Conservation (phyloP, 2,113 vertebrate species). For the Callocephalon fimbriatum region DNA sequence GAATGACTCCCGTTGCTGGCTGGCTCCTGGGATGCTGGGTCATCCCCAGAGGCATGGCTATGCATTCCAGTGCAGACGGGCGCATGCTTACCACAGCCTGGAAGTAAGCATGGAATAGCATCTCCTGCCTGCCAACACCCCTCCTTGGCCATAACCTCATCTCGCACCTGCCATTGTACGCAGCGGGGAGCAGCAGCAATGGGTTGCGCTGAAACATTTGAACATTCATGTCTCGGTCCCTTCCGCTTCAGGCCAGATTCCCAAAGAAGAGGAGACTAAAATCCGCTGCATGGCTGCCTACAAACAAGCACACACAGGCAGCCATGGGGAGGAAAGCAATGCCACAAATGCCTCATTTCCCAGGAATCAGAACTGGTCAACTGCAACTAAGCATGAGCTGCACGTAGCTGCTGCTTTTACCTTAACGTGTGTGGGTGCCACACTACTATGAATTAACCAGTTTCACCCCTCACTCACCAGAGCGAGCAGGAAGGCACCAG, state of each 20-base stretch:
- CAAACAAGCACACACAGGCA: not conserved
- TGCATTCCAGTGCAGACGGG: rapidly evolving
- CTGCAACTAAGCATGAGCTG: not conserved
- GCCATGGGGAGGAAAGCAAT: rapidly evolving
- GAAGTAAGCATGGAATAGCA: not conserved
- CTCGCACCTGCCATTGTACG: not conserved
- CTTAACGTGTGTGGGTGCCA: not conserved
- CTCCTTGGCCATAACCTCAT: rapidly evolving
- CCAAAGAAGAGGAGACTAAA: rapidly evolving
- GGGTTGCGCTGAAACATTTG: rapidly evolving
- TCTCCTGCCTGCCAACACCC: not conserved
- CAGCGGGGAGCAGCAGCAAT: not conserved
- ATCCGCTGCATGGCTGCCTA: rapidly evolving
- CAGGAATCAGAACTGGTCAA: not conserved
- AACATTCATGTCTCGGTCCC: rapidly evolving
- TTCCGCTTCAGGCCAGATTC: not conserved
- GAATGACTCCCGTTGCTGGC: not conserved
- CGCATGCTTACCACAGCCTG: not conserved
- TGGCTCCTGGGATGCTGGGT: not conserved
- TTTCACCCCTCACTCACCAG: not conserved
- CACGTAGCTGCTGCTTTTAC: not conserved
- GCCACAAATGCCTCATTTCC: not conserved
- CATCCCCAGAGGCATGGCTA: not conserved
- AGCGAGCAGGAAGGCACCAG: not conserved
- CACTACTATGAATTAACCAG: not conserved